phyloP scores from a whole-genome alignment of 1,140 invertebrate species.

The Drosophila carrolli region DNA sequence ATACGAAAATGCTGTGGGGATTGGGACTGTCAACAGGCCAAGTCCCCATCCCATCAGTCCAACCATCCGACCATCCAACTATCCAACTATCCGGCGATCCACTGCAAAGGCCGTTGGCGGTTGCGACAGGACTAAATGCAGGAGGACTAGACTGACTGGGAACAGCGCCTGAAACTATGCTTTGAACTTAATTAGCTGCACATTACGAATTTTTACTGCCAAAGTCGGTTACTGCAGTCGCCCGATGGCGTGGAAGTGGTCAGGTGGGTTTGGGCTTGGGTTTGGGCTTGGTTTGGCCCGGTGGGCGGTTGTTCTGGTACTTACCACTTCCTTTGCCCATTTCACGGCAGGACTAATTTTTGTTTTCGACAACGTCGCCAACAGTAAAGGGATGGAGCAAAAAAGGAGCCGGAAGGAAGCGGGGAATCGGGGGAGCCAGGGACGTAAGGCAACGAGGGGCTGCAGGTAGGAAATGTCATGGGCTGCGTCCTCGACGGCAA shows the following conservation, averaged over 20 bases:
- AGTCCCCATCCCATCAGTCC: neutral
- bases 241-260: slow-evolving; percentile 17
- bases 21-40: slow-evolving; percentile 33
- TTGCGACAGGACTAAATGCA: slow-evolving; percentile 17
- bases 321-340: slow-evolving; percentile 80
- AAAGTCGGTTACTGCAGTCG: slow-evolving; percentile 63
- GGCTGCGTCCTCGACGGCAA: slow-evolving; percentile 59
- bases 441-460: slow-evolving; percentile 2
- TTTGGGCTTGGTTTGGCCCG: neutral
- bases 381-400: slow-evolving; percentile 55
- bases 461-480: slow-evolving; percentile 74
- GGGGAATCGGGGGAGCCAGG: neutral
- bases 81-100: slow-evolving; percentile 7
- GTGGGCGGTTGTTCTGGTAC: slow-evolving; percentile 46
- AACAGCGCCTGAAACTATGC: slow-evolving; percentile 65
- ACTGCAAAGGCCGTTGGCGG: slow-evolving; percentile 10
- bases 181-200: slow-evolving; percentile 83
- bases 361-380: slow-evolving; percentile 75
- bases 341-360: slow-evolving; percentile 79
- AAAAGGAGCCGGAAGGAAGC: slow-evolving; percentile 6
- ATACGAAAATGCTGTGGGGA: slow-evolving; percentile 42
- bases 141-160: slow-evolving; percentile 27
- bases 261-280: slow-evolving; percentile 3
- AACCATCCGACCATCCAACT: neutral
- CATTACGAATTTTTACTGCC: slow-evolving; percentile 82